Evolutionary conservation across 2,113 vertebrate species (phyloP), one percentile per base, ranked within the genome.

Genomic region (Tursiops truncatus): DNA sequence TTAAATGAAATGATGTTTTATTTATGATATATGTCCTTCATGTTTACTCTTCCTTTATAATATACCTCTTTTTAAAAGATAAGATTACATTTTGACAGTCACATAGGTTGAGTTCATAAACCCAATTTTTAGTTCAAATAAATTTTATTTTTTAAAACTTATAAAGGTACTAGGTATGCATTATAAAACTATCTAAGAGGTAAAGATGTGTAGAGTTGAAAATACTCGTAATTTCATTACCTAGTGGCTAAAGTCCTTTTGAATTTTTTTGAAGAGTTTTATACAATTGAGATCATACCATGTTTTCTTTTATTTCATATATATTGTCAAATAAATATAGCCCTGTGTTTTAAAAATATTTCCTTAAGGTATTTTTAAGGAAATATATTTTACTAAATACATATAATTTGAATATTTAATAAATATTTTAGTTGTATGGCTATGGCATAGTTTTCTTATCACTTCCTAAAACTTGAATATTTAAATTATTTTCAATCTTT

Each of bases 1-100:
- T 96, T 91, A 71, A 87, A 93, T 70, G 2, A 91, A 93, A 81
- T 71, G 26, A 71, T 58, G 26, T 93, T 87, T 88, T 83, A 65
- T 67, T 62, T 21, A 31, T 76, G 15, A 63, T 86, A 12, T 15
- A 7, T 82, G 33, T 50, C 4, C 2, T 47, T 87, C 50, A 33
- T 31, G 56, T 94, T 68, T 87, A 60, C 28, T 71, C 44, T 94
- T 92, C 36, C 14, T 84, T 8, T 13, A 36, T 77, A 83, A 67
- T 76, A 82, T 77, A 77, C 9, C 9, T 50, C 23, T n/a, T 60
- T 94, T 71, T 63, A 58, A 83, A 31, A 71, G 31, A 56, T 31
- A 70, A 41, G 41, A 76, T 25, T 79, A 62, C 33, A 84, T 95
- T 47, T 23, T 91, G 18, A 11, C 4, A 71, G 6, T 89, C 13